Evolutionary conservation across 2,113 vertebrate genomes (phyloP), one percentile per base, ranked within the genome.

Genomic region (Cricetomys ansorgei): DNA sequence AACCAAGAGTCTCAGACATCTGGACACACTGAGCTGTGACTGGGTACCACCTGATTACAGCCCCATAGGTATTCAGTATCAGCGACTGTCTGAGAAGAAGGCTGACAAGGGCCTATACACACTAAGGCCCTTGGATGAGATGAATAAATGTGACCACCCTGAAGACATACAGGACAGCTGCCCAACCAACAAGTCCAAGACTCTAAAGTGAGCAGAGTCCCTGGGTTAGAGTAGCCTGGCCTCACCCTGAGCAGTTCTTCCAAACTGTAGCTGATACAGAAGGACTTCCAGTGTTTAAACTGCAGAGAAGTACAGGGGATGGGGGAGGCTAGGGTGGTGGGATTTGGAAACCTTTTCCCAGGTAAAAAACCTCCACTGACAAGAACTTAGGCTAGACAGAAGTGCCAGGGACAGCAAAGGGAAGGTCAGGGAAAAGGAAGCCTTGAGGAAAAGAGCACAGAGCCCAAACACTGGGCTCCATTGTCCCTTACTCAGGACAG

Each of bases 241-340:
- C 7, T 34, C 1, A 27, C 2, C 17, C 48, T 0, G 10, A 76
- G 19, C 3, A 19, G 25, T 19, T 19, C 34, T 37, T 5, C 3
- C 3, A 25, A 10, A 12, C 7, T n/a, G 3, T 19, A 19, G 19
- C 25, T 0, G 53, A 9, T 1, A 11, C 5, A 11, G 1, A 59
- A 57, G 19, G 3, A 16, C 72, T 23, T 40, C 40, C 3, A 6
- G 48, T 81, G n/a, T 83, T n/a, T 65, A 25, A 48, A 7, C 31
- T 34, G 37, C 4, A 1, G 25, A 27, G 62, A 19, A 50, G 6
- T 5, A 55, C 15, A 67, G 19, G 25, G 13, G 27, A 29, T 55
- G 21, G 29, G 19, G 40, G 12, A n/a, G 10, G 16, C 17, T 5
- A 4, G 3, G 16, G 11, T 13, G 29, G 23, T 16, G 1, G 19